A percentile compares a stretch with the other conserved stretches of the same genome.
Conservation (phyloP, 2,113 vertebrate species). For the Chlorodrepanis virens region DNA sequence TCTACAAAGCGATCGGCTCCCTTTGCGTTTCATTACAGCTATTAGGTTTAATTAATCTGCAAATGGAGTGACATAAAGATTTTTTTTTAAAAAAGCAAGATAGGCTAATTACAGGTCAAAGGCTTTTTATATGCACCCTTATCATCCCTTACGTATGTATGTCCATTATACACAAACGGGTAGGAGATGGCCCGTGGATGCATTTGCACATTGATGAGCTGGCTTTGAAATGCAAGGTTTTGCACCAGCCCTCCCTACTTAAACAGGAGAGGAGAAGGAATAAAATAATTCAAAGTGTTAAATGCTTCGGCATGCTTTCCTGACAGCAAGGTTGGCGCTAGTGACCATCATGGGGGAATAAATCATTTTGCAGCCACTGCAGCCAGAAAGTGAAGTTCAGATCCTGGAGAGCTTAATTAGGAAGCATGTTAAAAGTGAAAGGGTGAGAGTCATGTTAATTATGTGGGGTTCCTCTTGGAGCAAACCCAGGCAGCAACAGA, state of each 20-base stretch:
- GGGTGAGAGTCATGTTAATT: slow-evolving; percentile 70
- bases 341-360: slow-evolving; percentile 52
- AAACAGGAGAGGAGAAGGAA: neutral
- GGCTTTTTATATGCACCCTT: neutral
- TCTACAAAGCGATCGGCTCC: neutral
- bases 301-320: neutral
- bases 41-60: slow-evolving; percentile 60
- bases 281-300: slow-evolving; percentile 1
- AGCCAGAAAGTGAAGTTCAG: slow-evolving; percentile 64
- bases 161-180: neutral
- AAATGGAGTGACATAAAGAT: slow-evolving; percentile 34
- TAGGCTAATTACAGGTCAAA: slow-evolving; percentile 41
- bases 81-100: neutral
- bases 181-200: neutral
- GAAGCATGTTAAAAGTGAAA: slow-evolving; percentile 70
- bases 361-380: slow-evolving; percentile 58
- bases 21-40: slow-evolving; percentile 34
- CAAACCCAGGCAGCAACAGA: neutral
- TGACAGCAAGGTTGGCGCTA: slow-evolving; percentile 38
- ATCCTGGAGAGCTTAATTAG: slow-evolving; percentile 70
- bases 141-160: fast-evolving
- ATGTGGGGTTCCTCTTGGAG: slow-evolving; percentile 54
- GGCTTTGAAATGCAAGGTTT: neutral
- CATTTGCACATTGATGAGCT: neutral
- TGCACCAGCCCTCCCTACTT: neutral